phyloP scores from a whole-genome alignment of 2,113 vertebrate species.

The Anhinga rufa region DNA sequence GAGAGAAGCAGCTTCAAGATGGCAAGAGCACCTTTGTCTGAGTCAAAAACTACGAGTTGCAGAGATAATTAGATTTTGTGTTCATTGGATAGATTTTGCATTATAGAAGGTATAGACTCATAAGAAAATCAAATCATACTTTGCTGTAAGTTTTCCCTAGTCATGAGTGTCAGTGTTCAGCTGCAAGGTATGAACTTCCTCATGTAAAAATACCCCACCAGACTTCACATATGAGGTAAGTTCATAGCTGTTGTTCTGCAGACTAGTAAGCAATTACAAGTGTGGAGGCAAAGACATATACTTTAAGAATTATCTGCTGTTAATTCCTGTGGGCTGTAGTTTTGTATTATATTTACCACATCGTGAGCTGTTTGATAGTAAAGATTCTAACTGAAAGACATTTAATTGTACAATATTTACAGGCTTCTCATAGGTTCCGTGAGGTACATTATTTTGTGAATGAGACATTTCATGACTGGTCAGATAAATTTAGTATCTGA shows the following conservation, averaged over 20 bases:
- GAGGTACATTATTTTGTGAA: neutral
- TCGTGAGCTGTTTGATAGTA: neutral
- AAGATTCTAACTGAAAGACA: rapidly evolving
- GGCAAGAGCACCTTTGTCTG: neutral
- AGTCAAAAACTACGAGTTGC: neutral
- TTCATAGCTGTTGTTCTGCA: neutral
- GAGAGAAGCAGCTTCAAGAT: neutral
- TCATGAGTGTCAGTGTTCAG: neutral
- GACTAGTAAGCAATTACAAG: neutral
- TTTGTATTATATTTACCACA: neutral
- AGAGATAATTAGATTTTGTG: neutral
- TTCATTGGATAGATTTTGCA: neutral
- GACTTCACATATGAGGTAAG: too few species aligned
- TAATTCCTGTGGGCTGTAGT: neutral
- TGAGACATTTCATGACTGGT: neutral
- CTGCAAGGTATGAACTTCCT: neutral
- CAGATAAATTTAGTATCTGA: neutral
- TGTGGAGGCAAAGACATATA: neutral
- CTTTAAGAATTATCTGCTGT: neutral
- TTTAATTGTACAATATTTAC: neutral
- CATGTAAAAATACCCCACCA: rapidly evolving
- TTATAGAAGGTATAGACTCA: neutral
- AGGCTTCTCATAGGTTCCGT: neutral
- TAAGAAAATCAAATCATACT: neutral
- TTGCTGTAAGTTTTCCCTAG: neutral